These are phyloP conservation scores for Nycteola revayana DNA, from an alignment of 2,888 invertebrate genomes.

Conservation along the genomic window DNA sequence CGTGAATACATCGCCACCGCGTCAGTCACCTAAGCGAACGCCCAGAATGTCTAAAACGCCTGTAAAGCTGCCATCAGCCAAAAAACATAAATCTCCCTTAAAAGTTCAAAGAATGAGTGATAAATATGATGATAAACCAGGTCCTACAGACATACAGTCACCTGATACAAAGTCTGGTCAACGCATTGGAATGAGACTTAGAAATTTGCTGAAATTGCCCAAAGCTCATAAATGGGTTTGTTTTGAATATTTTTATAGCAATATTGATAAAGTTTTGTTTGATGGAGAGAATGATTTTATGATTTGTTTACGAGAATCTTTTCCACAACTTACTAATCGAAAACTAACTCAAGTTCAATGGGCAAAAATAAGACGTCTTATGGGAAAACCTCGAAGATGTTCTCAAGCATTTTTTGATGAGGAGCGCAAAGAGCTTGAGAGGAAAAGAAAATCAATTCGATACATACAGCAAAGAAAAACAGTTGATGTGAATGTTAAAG, in stretches of 20 bases:
- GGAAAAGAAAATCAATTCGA: conserved; percentile 95
- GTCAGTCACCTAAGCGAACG: conserved; percentile 86
- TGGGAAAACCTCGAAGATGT: conserved; percentile 98
- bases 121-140: conserved; percentile 70
- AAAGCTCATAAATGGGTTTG: conserved; percentile 99
- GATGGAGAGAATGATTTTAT: conserved; percentile 98
- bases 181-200: conserved; percentile 91
- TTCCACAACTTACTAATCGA: conserved; percentile 94
- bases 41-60: conserved; percentile 80
- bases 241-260: conserved; percentile 99
- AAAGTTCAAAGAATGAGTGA: conserved; percentile 76
- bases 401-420: conserved; percentile 97
- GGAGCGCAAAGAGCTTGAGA: conserved; percentile 94
- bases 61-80: conserved; percentile 62
- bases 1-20: conserved; percentile 88
- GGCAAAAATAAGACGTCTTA: conserved; percentile 96
- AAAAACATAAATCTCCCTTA: conserved; percentile 76
- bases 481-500: conserved; percentile 90
- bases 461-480: conserved; percentile 95
- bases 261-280: conserved; percentile 97
- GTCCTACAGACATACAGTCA: conserved; percentile 66
- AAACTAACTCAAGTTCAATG: conserved; percentile 95
- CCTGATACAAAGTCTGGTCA: conserved; percentile 94
- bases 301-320: conserved; percentile 95
- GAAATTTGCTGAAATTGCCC: conserved; percentile 97